Percentiles rank a stretch among this genome's conserved stretches.
Conservation (phyloP, 2,113 vertebrate species). For the Leucosticte australis region DNA sequence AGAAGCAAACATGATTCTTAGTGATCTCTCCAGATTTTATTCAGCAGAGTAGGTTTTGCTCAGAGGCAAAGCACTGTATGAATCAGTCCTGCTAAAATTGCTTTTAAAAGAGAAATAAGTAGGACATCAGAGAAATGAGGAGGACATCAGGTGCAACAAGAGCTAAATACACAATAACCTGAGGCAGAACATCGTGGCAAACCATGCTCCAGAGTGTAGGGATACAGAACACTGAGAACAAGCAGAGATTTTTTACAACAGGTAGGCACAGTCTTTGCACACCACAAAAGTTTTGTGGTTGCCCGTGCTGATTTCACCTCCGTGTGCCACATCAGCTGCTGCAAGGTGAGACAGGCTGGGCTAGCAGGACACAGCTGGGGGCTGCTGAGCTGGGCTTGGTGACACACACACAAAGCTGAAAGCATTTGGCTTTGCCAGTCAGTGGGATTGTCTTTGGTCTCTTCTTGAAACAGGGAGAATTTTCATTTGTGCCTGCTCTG, state of each 20-base stretch:
- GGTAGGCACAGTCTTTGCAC: not conserved
- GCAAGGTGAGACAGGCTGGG: not conserved
- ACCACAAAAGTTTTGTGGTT: not conserved
- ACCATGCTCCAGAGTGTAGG: not conserved
- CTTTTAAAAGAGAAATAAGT: not conserved
- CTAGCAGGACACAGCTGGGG: not conserved
- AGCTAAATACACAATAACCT: not conserved
- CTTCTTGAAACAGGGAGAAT: not conserved
- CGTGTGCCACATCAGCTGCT: not conserved
- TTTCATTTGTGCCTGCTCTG: not conserved
- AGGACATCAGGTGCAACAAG: not conserved
- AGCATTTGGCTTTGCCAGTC: not conserved
- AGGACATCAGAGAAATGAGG: not conserved
- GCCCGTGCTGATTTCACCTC: not conserved
- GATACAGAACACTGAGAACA: not conserved
- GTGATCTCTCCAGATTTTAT: not conserved
- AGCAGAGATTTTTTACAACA: not conserved
- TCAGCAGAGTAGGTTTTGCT: not conserved
- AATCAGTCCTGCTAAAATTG: not conserved
- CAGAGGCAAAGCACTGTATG: conserved; percentile 34
- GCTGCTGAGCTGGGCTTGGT: not conserved
- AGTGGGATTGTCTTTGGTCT: not conserved
- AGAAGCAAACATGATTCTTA: not conserved
- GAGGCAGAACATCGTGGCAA: not conserved
- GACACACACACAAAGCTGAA: not conserved